phyloP scores from a whole-genome alignment of 2,888 invertebrate genomes.

The Archips xylosteana region DNA sequence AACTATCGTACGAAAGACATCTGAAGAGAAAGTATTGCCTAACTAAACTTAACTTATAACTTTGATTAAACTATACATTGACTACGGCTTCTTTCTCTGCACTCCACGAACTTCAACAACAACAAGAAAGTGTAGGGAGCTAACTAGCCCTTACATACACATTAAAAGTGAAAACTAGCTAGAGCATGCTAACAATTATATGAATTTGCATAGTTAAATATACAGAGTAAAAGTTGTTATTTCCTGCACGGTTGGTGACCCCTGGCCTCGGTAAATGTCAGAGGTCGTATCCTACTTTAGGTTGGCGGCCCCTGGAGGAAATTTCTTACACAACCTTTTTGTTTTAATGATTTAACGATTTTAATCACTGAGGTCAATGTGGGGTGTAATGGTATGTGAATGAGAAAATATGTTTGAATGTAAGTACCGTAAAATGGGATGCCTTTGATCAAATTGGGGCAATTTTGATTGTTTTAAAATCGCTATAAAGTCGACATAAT shows the following conservation, averaged over 20 bases:
- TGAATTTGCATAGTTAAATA: slow-evolving; percentile 36
- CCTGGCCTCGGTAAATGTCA: slow-evolving; percentile 57
- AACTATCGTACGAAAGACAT: no score
- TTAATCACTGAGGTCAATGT: slow-evolving; percentile 3
- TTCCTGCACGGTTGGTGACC: slow-evolving; percentile 48
- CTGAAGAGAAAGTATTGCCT: no score
- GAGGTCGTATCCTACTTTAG: slow-evolving; percentile 48
- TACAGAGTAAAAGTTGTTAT: slow-evolving; percentile 21
- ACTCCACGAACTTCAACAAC: no score
- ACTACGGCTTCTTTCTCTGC: no score
- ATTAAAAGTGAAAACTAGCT: slow-evolving; percentile 35
- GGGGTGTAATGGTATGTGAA: not conserved
- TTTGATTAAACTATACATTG: no score
- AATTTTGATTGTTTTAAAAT: no score
- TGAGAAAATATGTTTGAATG: not conserved
- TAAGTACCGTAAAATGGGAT: no score
- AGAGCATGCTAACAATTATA: slow-evolving; percentile 32
- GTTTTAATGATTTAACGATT: slow-evolving; percentile 18
- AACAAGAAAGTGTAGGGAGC: no score
- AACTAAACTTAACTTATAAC: no score
- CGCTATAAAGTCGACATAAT: no score
- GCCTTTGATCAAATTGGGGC: no score
- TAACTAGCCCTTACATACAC: no score
- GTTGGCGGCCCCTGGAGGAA: slow-evolving; percentile 39
- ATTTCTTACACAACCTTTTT: slow-evolving; percentile 28